Evolutionary conservation across 2,888 invertebrate species (phyloP), one percentile per base, ranked within the genome.

Genomic region (Cerastis rubricosa): DNA sequence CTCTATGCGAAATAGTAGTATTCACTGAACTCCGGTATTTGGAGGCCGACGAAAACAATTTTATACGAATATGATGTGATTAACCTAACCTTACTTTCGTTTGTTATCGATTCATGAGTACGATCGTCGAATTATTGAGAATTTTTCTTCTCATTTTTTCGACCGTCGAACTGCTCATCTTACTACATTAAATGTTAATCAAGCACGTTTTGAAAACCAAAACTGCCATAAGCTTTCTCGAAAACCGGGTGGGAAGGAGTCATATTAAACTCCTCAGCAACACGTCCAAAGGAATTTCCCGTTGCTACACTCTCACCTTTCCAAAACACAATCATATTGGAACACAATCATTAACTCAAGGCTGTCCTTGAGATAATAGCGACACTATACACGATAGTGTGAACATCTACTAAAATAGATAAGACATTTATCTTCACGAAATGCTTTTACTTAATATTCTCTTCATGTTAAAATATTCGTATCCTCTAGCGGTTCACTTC

Each of bases 401-500:
- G 11, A 49, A 47, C 6, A 22, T 49, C 0, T 17, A n/a, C 22
- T 61, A 45, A 45, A 17, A 75, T 35, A 45, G 29, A 74, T 6
- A 40, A 22, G 51, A n/a, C 12, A 8, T 5, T 6, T 35, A 59
- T 25, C 25, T 40, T 25, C 7, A 61, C 19, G 22, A 59, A 22
- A 1, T 19, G 19, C 9, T n/a, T 65, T 8, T 9, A 59, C 49
- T 66, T 70, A 51, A 83, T 76, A 77, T 83, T 71, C 68, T 57
- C 22, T 14, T n/a, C 64, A 68, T 71, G 57, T 25, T 59, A 49
- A 68, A 78, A 78, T 65, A 68, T 47, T 64, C 45, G 45, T 25
- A 14, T 51, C 84, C 79, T 47, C 57, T 35, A 71, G 84, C 71
- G 45, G 57, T 65, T 71, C 47, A 12, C 19, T 81, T 64, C 78